These are phyloP conservation scores for Bujurquina vittata DNA, from an alignment of 2,113 vertebrate genomes.

Conservation along the genomic window DNA sequence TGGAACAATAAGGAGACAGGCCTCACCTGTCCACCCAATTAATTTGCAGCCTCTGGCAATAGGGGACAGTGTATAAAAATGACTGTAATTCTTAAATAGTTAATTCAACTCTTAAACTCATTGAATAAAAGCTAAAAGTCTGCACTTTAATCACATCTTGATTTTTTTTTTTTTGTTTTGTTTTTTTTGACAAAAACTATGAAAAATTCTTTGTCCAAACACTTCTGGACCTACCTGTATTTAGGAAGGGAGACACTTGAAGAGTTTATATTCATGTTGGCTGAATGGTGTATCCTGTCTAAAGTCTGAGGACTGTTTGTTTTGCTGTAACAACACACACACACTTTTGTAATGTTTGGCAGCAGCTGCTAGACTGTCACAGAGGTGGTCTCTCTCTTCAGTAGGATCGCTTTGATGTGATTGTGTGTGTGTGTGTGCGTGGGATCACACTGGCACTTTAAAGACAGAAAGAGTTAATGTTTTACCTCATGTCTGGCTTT, in stretches of 20 bases:
- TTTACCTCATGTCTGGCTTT: conserved; percentile 13
- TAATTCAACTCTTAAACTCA: background rate
- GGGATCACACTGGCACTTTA: background rate
- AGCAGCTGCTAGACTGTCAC: conserved; percentile 64
- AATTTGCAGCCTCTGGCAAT: background rate
- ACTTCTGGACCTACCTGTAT: background rate
- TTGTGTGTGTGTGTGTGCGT: background rate
- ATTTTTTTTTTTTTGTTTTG: too few species aligned
- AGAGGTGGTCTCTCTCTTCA: conserved; percentile 65
- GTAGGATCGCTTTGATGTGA: conserved; percentile 48
- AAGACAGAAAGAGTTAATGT: conserved; percentile 36
- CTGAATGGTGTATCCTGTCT: background rate
- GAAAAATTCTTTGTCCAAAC: background rate
- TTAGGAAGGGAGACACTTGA: background rate
- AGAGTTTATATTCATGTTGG: background rate
- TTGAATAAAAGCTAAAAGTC: background rate
- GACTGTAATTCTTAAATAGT: background rate
- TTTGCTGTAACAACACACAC: conserved; percentile 25
- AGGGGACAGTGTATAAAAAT: background rate
- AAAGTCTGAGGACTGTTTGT: conserved; percentile 43
- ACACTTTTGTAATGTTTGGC: conserved; percentile 32
- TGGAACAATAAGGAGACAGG: background rate
- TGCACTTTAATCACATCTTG: background rate
- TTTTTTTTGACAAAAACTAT: background rate
- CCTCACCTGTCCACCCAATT: background rate